Conservation (phyloP, 2,113 vertebrate species). For the Alosa alosa region DNA sequence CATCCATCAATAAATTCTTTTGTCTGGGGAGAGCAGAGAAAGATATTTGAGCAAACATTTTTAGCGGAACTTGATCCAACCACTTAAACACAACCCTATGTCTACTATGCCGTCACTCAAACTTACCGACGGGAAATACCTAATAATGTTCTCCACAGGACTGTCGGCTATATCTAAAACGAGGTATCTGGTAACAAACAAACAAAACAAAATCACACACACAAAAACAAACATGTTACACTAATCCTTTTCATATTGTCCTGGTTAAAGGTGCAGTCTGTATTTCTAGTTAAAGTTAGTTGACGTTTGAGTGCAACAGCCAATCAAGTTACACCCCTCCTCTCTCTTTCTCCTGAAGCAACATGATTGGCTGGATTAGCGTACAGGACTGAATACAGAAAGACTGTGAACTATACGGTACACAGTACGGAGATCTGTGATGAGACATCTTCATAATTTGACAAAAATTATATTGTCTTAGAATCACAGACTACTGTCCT, state of each 20-base stretch:
- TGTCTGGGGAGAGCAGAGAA: slow-evolving; percentile 71
- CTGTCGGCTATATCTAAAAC: slow-evolving; percentile 99
- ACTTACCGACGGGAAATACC: slow-evolving; percentile 95
- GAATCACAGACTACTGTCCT: background rate
- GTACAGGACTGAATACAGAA: background rate
- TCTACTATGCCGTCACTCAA: background rate
- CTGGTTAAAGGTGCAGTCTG: background rate
- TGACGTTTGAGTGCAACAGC: background rate
- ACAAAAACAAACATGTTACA: background rate
- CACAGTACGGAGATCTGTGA: too few species aligned
- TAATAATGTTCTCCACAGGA: slow-evolving; percentile 97
- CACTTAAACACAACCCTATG: background rate
- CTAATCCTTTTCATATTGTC: background rate
- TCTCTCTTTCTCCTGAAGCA: too few species aligned
- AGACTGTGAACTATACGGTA: too few species aligned
- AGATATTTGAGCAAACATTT: background rate
- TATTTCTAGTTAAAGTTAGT: background rate
- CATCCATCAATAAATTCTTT: slow-evolving; percentile 99
- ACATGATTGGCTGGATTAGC: too few species aligned
- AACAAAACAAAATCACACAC: background rate
- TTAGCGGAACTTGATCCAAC: background rate
- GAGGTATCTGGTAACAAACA: slow-evolving; percentile 81
- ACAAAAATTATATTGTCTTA: background rate
- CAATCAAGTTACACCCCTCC: background rate
- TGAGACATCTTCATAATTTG: too few species aligned